Percentiles rank a stretch among this genome's conserved stretches.
These are phyloP conservation scores for Sebastes cheni DNA, from an alignment of 2,797 vertebrate genomes.

Conservation along the genomic window DNA sequence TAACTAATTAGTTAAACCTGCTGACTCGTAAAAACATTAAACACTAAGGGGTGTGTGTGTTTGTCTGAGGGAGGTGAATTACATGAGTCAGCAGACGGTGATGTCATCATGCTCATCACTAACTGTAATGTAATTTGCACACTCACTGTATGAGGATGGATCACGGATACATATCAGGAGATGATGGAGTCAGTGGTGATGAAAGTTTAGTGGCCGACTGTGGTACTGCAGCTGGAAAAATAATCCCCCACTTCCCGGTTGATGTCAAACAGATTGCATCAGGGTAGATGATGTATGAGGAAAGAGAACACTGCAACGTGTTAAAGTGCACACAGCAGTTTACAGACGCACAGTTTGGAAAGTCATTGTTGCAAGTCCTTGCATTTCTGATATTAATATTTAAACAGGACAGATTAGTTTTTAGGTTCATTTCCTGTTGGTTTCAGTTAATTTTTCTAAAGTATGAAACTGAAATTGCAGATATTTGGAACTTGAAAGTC, in stretches of 20 bases:
- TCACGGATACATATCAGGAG: neutral
- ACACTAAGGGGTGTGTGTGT: neutral
- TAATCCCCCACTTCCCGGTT: neutral
- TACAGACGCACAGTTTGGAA: neutral
- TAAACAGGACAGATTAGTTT: neutral
- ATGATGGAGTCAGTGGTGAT: neutral
- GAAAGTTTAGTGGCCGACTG: neutral
- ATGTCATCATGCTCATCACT: conserved; percentile 38
- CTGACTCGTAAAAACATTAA: neutral
- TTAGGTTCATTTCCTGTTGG: neutral
- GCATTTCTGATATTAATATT: too few relatives aligned
- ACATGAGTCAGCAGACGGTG: conserved; percentile 39
- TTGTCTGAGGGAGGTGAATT: neutral
- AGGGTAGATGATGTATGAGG: neutral
- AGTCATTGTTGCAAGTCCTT: too few relatives aligned
- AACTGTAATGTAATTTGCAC: conserved; percentile 25
- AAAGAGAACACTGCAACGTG: neutral
- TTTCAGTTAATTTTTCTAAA: neutral
- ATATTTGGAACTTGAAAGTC: neutral
- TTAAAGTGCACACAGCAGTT: neutral
- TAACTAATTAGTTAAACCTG: neutral
- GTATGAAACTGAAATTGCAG: neutral
- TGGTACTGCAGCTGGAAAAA: neutral
- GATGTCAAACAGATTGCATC: neutral
- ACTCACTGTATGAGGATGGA: neutral